Base-by-base conservation (phyloP, 2,113 vertebrate species). In the Mola mola region DNA sequence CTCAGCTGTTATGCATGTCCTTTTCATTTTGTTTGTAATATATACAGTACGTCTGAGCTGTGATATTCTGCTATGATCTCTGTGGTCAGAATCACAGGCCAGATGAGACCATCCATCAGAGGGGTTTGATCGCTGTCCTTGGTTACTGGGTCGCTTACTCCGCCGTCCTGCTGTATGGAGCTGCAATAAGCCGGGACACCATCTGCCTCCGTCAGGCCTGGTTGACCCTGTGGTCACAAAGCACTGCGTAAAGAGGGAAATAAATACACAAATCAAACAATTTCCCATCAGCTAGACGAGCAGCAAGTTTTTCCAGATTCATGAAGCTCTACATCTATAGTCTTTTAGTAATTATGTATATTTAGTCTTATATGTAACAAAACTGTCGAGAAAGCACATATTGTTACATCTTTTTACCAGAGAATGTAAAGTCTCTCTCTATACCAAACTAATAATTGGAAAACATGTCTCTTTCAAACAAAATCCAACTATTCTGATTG, bases 121-220 rank as follows among this genome's bases (percentile, higher is more conserved):
- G 17, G 10, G 33, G 55, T 50, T 52, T 44, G 68, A 67, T 43
- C 55, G 3, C 51, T 12, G 1, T 33, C 52, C 26, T n/a, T n/a
- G n/a, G n/a, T n/a, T 78, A 26, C 62, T 5, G 7, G 55, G 65
- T 50, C 4, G 3, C 24, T 36, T 31, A 57, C 38, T 63, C 52
- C n/a, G 33, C 8, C 26, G 1, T 56, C 29, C 8, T 60, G 72
- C 65, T 26, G 37, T 3, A 26, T 47, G 34, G 40, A 65, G 67
- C 50, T 44, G 63, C 52, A 17, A 46, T 36, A 38, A 46, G 46
- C 29, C 52, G 25, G 31, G 36, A 3, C 21, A 63, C 78, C 75
- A 82, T 84, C 75, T 79, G 84, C 68, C 69, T 38, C 61, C 48
- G 48, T 50, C 47, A 50, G 36, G 41, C 56, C 52, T 40, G 50